Evolutionary conservation across 2,797 vertebrate species (phyloP).

Genomic region (Tenualosa ilisha): DNA sequence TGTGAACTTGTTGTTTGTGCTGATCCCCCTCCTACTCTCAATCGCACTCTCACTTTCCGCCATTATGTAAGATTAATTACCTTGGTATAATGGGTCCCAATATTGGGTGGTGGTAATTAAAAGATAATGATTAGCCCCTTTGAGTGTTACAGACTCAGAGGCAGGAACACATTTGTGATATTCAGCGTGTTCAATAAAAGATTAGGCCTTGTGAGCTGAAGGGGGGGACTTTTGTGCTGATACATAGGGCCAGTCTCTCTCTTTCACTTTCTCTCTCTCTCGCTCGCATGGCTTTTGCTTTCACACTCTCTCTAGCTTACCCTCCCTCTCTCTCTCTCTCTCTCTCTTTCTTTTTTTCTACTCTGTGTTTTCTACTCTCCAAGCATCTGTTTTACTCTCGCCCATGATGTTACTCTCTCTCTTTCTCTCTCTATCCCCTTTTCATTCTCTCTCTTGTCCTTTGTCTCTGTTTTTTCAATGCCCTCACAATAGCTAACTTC

Average conservation of each 20-base stretch:
- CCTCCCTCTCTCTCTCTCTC: not conserved
- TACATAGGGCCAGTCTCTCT: not conserved
- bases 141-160: conserved; percentile 78
- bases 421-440: not conserved
- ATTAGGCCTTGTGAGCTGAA: conserved; percentile 57
- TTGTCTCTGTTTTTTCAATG: not conserved
- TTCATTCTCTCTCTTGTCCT: not conserved
- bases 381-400: not conserved
- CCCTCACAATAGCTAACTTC: not conserved
- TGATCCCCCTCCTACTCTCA: conserved; percentile 46
- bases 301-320: not conserved
- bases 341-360: not conserved
- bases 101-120: conserved; percentile 77
- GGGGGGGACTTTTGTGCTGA: conserved; percentile 31
- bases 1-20: conserved; percentile 67
- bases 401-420: not conserved
- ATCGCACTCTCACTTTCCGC: conserved; percentile 46
- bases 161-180: conserved; percentile 71
- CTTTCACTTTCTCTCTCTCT: not conserved
- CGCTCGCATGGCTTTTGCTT: not conserved
- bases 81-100: conserved; percentile 71
- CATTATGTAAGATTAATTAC: conserved; percentile 77
- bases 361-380: conserved; percentile 5
- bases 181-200: conserved; percentile 72
- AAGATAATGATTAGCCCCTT: conserved; percentile 80